A percentile compares a stretch with the other conserved stretches of the same genome.
Evolutionary conservation across 2,113 vertebrate species (phyloP).

Genomic region (Tragelaphus strepsiceros): DNA sequence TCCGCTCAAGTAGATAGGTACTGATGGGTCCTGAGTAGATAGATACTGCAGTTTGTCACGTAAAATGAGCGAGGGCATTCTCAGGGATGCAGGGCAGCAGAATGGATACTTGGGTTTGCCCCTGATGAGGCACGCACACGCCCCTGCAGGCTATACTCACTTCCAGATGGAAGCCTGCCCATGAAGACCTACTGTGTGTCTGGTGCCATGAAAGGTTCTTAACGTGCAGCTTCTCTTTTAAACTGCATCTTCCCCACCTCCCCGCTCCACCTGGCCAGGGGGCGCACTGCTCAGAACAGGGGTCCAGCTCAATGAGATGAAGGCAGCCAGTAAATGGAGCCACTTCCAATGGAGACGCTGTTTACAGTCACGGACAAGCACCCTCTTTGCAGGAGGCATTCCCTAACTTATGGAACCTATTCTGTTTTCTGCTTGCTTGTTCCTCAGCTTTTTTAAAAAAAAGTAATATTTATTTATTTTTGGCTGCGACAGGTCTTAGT

Average conservation of each 20-base stretch:
- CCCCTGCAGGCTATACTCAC: accelerated
- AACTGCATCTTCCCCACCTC: background rate
- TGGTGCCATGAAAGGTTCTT: background rate
- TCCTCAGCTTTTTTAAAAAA: background rate
- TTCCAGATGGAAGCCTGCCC: background rate
- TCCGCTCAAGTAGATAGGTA: too few relatives aligned
- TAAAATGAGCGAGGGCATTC: background rate
- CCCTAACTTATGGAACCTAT: background rate
- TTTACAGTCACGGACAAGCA: accelerated
- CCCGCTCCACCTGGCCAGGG: accelerated
- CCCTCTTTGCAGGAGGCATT: background rate
- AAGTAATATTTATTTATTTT: background rate
- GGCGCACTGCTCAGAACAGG: background rate
- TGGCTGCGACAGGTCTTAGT: background rate
- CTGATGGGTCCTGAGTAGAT: too few relatives aligned
- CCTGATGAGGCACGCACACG: accelerated
- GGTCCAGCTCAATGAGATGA: background rate
- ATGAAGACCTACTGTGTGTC: background rate
- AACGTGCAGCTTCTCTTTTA: background rate
- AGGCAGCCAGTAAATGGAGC: background rate
- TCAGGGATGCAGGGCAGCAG: background rate
- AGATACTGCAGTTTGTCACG: background rate
- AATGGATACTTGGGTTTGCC: background rate
- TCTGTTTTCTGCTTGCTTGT: background rate
- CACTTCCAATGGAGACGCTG: background rate